phyloP scores from a whole-genome alignment of 1,140 invertebrate species.

The Lepidurus packardi region DNA sequence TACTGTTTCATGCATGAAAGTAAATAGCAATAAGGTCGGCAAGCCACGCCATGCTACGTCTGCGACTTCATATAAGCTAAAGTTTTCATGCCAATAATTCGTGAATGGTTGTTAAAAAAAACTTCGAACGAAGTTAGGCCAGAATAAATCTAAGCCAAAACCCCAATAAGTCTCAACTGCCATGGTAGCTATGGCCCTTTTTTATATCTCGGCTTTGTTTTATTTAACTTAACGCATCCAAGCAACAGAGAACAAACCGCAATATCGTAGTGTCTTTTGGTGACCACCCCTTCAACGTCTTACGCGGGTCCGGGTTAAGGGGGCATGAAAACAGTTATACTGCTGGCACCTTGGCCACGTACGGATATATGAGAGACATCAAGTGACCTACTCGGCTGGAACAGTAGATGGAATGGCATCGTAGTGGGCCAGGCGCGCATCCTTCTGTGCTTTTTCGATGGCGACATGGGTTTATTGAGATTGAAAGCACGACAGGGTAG shows the following conservation, averaged over 20 bases:
- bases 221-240: not conserved
- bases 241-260: not conserved
- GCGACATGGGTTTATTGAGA: constrained; percentile 6
- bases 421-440: not conserved
- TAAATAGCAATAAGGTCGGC: too few species aligned
- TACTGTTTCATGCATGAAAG: too few species aligned
- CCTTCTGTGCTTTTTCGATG: not conserved
- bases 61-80: too few species aligned
- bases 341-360: not conserved
- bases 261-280: not conserved
- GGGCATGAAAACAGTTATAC: not conserved
- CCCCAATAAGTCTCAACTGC: too few species aligned
- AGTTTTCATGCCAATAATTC: too few species aligned
- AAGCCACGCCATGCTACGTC: too few species aligned
- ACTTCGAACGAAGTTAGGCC: too few species aligned
- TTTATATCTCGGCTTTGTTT: not conserved
- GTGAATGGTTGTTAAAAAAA: too few species aligned
- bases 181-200: not conserved
- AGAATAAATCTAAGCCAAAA: too few species aligned
- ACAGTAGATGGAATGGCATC: constrained; percentile 4
- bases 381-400: constrained; percentile 2
- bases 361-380: not conserved
- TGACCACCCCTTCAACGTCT: not conserved
- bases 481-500: not conserved
- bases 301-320: not conserved